Base-by-base conservation (phyloP, 1,140 invertebrate genomes). In the Zaprionus vittiger region DNA sequence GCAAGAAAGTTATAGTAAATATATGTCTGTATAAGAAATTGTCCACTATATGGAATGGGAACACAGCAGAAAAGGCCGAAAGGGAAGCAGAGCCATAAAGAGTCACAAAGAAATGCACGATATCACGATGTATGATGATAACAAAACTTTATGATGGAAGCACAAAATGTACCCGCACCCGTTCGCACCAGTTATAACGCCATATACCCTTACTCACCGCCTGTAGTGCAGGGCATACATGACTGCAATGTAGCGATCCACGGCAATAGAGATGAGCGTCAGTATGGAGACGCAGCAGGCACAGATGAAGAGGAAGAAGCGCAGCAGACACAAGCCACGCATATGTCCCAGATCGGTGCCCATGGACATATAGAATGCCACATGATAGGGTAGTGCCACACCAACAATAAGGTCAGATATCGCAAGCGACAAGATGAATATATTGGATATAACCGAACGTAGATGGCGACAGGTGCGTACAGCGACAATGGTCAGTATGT, bases 171-270 rank as follows among this genome's bases (percentile, higher is more conserved):
- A 22, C 17, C 3, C n/a, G 11, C n/a, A 52, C 20, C 47, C 47
- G 47, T 24, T 52, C 47, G 47, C 4, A 54, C 12, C 9, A 34
- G 17, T 7, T 37, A 5, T 6, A 52, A 4, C 17, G n/a, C 4
- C 17, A 3, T 1, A 22, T 14, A 11, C 22, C 20, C 15, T 15
- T 17, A 65, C 81, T 83, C 66, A 93, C 73, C 95, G 94, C 91
- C 94, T 94, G 92, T 97, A 97, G 90, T 96, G 95, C 68, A 98
- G 93, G 2, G 97, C 97, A 93, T 97, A 95, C 5, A 98, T 95
- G 67, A 98, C 96, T 0, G 97, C 97, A 72, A 96, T 94, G 87
- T 97, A 97, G 54, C 97, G 95, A 93, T 98, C 97, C 24, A 97
- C 93, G 12, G 97, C 96, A 62, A 98, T 97, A 17, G 96, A 95